These are phyloP conservation scores for Scytalopus superciliaris DNA, from an alignment of 2,113 vertebrate species.

Conservation along the genomic window DNA sequence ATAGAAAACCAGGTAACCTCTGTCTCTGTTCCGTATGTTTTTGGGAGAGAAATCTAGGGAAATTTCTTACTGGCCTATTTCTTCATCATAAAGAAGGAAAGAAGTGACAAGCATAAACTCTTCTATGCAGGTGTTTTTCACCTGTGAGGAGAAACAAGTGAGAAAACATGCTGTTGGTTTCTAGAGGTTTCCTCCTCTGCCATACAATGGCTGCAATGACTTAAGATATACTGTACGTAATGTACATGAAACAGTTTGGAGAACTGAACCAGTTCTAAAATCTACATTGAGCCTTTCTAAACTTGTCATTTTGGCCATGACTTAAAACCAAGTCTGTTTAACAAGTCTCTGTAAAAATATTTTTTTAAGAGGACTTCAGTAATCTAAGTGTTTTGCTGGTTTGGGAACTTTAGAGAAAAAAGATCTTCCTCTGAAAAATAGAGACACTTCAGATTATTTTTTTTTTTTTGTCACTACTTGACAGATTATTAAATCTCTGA, in stretches of 20 bases:
- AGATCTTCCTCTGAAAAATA: neutral
- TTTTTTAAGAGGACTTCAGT: neutral
- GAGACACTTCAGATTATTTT: neutral
- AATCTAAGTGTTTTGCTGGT: neutral
- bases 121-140: neutral
- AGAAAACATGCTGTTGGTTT: neutral
- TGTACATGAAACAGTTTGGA: neutral
- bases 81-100: neutral
- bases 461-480: neutral
- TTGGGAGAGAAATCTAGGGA: neutral
- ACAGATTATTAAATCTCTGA: neutral
- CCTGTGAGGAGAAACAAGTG: neutral
- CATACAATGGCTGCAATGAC: neutral
- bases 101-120: neutral
- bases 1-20: neutral
- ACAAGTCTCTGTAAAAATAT: neutral
- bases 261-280: neutral
- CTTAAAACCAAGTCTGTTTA: neutral
- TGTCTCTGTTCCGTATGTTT: neutral
- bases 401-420: neutral
- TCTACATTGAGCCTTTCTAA: neutral
- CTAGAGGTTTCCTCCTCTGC: neutral
- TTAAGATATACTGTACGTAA: neutral
- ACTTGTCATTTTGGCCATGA: neutral
- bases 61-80: neutral